Conservation (phyloP, 2,888 invertebrate genomes). For the Cepaea hortensis region DNA sequence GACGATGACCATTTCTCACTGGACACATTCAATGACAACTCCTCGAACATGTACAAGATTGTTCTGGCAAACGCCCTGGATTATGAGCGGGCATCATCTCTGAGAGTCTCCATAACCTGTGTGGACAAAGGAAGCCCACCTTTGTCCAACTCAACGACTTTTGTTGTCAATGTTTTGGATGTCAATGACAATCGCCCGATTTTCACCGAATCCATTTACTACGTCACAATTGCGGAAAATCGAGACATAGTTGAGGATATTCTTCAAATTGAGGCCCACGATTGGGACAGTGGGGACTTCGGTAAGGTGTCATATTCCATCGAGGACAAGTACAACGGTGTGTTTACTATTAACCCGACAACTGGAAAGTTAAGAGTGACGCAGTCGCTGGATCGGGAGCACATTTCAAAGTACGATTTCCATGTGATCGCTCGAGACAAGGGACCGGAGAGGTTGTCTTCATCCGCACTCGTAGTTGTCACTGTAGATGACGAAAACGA, state of each 20-base stretch:
- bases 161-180: slow-evolving; percentile 68
- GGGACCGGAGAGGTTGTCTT: slow-evolving; percentile 84
- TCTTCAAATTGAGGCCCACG: slow-evolving; percentile 82
- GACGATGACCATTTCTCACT: slow-evolving; percentile 61
- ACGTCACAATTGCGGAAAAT: slow-evolving; percentile 35
- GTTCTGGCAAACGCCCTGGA: slow-evolving; percentile 64
- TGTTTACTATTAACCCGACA: slow-evolving; percentile 89
- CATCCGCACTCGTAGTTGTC: slow-evolving; percentile 82
- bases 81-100: slow-evolving; percentile 62
- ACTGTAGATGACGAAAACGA: slow-evolving; percentile 97
- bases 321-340: slow-evolving; percentile 80
- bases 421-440: slow-evolving; percentile 89
- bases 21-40: slow-evolving; percentile 55
- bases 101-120: slow-evolving; percentile 68
- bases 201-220: slow-evolving; percentile 33
- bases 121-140: slow-evolving; percentile 67
- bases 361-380: slow-evolving; percentile 90
- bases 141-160: slow-evolving; percentile 60
- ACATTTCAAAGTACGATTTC: slow-evolving; percentile 87
- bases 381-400: slow-evolving; percentile 88
- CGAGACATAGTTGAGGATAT: background rate
- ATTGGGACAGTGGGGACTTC: slow-evolving; percentile 76
- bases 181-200: slow-evolving; percentile 70
- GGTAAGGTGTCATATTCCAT: slow-evolving; percentile 78
- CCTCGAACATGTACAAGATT: slow-evolving; percentile 60